Percentiles rank a stretch among this genome's conserved stretches.
Evolutionary conservation across 1,140 invertebrate genomes (phyloP).

Genomic region (Lethocerus indicus): DNA sequence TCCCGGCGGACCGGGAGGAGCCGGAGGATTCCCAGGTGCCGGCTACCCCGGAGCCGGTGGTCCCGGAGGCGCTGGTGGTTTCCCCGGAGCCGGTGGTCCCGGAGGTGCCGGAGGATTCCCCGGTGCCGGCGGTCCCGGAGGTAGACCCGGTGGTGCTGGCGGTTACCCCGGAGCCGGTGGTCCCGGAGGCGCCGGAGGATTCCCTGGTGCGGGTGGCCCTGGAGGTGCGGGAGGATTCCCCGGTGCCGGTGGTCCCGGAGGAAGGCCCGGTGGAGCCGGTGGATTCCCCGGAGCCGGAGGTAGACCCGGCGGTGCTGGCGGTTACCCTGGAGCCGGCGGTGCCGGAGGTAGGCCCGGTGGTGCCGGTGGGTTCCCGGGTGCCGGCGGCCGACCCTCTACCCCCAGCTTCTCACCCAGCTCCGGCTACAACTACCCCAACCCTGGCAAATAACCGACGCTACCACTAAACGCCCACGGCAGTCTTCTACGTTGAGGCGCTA

Average conservation of each 20-base stretch:
- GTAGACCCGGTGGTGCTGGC: background rate
- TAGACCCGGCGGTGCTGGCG: background rate
- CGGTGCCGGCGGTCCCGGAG: constrained; percentile 22
- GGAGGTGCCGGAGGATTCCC: constrained; percentile 2
- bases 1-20: background rate
- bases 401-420: background rate
- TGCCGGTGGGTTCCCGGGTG: background rate
- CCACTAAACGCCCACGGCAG: too few relatives aligned
- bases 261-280: constrained; percentile 8
- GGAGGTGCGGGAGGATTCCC: background rate
- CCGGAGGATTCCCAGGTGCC: constrained; percentile 19
- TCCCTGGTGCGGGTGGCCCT: background rate
- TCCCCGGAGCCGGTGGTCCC: background rate
- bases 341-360: constrained; percentile 1
- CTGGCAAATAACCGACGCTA: constrained; percentile 10
- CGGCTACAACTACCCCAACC: constrained; percentile 11
- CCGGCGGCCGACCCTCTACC: background rate
- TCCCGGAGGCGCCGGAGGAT: constrained; percentile 11
- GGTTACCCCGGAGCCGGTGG: constrained; percentile 18
- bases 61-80: background rate
- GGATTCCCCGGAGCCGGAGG: constrained; percentile 10
- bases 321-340: background rate
- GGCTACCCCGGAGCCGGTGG: constrained; percentile 15
- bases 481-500: too few relatives aligned
- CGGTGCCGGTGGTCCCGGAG: background rate